phyloP scores from a whole-genome alignment of 2,888 invertebrate genomes.

The Caenorhabditis auriculariae region DNA sequence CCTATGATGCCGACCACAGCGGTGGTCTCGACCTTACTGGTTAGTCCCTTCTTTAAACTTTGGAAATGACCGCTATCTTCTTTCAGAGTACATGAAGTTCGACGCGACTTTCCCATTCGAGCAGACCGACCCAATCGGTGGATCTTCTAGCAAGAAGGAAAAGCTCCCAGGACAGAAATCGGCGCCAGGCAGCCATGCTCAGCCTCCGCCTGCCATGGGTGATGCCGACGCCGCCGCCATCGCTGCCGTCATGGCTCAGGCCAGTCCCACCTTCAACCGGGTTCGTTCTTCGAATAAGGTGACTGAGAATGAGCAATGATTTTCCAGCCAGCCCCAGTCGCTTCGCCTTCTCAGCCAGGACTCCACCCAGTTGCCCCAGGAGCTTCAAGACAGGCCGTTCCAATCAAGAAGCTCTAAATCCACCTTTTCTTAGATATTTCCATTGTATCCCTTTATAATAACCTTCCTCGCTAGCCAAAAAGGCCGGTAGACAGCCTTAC shows the following conservation, averaged over 20 bases:
- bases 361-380: conserved; percentile 27
- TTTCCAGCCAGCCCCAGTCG: conserved; percentile 2
- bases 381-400: conserved; percentile 7
- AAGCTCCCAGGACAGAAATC: conserved; percentile 2
- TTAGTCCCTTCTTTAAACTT: not conserved
- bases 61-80: not conserved
- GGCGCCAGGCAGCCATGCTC: too few species aligned
- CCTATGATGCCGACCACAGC: conserved; percentile 50
- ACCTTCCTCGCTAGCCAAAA: too few species aligned
- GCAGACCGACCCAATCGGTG: conserved; percentile 42
- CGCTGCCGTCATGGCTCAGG: conserved; percentile 36
- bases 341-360: conserved; percentile 5
- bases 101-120: conserved; percentile 53
- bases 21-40: conserved; percentile 49
- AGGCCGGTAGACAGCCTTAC: too few species aligned
- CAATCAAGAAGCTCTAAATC: conserved; percentile 21
- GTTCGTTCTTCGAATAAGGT: too few species aligned
- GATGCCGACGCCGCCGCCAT: conserved; percentile 35
- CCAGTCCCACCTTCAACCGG: conserved; percentile 21
- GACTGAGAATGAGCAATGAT: too few species aligned
- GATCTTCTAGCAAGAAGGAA: conserved; percentile 2
- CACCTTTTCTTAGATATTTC: too few species aligned
- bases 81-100: conserved; percentile 52
- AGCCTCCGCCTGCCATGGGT: too few species aligned
- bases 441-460: too few species aligned